Evolutionary conservation across 2,888 invertebrate genomes (phyloP).

Genomic region (Oithona nana): DNA sequence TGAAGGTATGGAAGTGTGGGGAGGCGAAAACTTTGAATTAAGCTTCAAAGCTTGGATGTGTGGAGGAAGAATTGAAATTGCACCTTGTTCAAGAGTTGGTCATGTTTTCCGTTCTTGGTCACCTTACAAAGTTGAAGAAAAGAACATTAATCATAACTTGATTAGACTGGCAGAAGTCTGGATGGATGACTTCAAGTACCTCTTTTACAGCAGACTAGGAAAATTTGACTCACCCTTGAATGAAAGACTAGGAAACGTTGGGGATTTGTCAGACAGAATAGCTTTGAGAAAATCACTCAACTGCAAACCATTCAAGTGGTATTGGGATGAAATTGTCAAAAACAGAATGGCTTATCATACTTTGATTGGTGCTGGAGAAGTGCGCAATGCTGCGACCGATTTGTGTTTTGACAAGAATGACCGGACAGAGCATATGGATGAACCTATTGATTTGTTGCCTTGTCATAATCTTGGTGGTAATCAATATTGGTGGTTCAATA

Average conservation of each 20-base stretch:
- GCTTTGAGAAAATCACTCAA: slow-evolving; percentile 1
- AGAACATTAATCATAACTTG: background rate
- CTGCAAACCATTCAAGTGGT: slow-evolving; percentile 14
- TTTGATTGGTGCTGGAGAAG: slow-evolving; percentile 17
- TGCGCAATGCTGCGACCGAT: slow-evolving; percentile 2
- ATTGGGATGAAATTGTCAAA: background rate
- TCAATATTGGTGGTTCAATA: slow-evolving; percentile 16
- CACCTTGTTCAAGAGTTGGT: slow-evolving; percentile 17
- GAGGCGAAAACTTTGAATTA: slow-evolving; percentile 16
- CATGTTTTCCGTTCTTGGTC: slow-evolving; percentile 11
- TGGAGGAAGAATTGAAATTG: slow-evolving; percentile 16
- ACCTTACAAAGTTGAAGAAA: slow-evolving; percentile 3
- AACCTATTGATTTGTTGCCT: background rate
- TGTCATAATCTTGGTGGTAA: slow-evolving; percentile 9
- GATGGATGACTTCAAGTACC: slow-evolving; percentile 16
- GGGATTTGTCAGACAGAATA: background rate
- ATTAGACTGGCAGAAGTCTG: slow-evolving; percentile 16
- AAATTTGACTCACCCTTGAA: background rate
- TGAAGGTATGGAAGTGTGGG: slow-evolving; percentile 17
- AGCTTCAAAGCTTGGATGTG: slow-evolving; percentile 17
- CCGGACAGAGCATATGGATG: background rate
- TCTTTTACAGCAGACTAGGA: slow-evolving; percentile 8
- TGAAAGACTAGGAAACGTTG: background rate
- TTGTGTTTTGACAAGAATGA: slow-evolving; percentile 15
- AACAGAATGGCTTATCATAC: background rate